Evolutionary conservation across 2,113 vertebrate genomes (phyloP), one percentile per base, ranked within the genome.

Genomic region (Puffinus mauretanicus): DNA sequence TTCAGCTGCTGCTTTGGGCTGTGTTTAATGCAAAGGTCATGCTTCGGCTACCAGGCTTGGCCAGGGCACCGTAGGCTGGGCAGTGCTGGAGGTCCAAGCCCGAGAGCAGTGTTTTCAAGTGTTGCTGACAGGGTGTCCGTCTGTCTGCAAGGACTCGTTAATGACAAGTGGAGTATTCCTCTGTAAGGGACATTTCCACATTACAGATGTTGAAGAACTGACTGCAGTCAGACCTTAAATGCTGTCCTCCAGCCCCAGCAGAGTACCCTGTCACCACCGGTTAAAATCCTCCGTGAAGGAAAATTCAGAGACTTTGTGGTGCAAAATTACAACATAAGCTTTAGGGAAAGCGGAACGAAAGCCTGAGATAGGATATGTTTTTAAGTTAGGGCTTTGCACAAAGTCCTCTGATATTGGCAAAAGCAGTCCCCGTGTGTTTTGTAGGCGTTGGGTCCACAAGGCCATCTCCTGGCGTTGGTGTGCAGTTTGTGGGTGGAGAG

Each of bases 401-500:
- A 46, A 9, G 27, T 34, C 42, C 51, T 70, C 36, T 8, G 46
- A 13, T 7, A 40, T 4, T 0, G 5, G 4, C 27, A 57, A 25
- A 69, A 57, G 17, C 13, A 5, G 9, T n/a, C 16, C 47, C 42
- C 16, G n/a, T 7, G 73, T 2, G 4, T 60, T 42, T 27, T 2
- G 29, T 24, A 19, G 80, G 25, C 0, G 6, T 1, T 25, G 40
- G n/a, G 19, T n/a, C n/a, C n/a, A 1, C 7, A 1, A 5, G 16
- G 29, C 44, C 61, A 24, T 5, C 26, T 61, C 54, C 9, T 16
- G 38, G 22, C 2, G 0, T 4, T 32, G 26, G 30, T 6, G 20
- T 13, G 25, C 51, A 7, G 4, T 46, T 25, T 12, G 38, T 15
- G 15, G 42, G 15, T 20, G 21, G 60, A 40, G 38, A 22, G 34